phyloP scores from a whole-genome alignment of 2,113 vertebrate species.

The Oceanites oceanicus region DNA sequence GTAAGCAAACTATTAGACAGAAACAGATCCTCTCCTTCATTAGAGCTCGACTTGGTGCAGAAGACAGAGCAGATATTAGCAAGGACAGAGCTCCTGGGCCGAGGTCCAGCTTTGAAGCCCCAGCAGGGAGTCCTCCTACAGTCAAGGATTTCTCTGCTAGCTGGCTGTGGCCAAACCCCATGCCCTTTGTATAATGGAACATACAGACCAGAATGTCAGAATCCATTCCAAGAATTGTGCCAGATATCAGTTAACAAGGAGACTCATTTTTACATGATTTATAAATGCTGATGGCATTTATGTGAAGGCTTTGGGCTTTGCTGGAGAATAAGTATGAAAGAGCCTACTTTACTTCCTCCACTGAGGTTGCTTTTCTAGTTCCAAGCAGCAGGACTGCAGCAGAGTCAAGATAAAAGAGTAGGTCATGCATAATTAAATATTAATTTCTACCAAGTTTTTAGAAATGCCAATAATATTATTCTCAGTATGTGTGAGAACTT shows the following conservation, averaged over 20 bases:
- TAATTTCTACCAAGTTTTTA: not conserved
- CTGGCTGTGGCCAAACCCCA: not conserved
- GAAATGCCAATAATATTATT: constrained; percentile 5
- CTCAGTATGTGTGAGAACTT: not conserved
- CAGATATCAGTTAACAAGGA: constrained; percentile 33
- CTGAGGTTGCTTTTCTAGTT: not conserved
- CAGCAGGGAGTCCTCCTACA: constrained; percentile 25
- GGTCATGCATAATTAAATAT: constrained; percentile 23
- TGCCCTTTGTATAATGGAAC: constrained; percentile 19
- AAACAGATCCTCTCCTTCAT: not conserved
- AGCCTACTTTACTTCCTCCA: constrained; percentile 10
- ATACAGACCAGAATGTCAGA: constrained; percentile 5
- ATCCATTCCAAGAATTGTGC: not conserved
- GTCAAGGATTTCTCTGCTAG: constrained; percentile 5
- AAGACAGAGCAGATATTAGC: not conserved
- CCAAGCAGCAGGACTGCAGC: not conserved
- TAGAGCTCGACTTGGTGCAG: not conserved
- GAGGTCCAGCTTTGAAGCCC: constrained; percentile 30
- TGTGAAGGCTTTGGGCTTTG: not conserved
- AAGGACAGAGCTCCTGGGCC: constrained; percentile 18
- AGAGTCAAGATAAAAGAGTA: constrained; percentile 22
- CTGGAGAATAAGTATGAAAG: not conserved
- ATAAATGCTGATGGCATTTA: not conserved
- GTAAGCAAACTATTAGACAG: not conserved
- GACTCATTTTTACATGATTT: constrained; percentile 20